Base-by-base conservation (phyloP, 2,797 vertebrate genomes). In the Jordanella pulchra region DNA sequence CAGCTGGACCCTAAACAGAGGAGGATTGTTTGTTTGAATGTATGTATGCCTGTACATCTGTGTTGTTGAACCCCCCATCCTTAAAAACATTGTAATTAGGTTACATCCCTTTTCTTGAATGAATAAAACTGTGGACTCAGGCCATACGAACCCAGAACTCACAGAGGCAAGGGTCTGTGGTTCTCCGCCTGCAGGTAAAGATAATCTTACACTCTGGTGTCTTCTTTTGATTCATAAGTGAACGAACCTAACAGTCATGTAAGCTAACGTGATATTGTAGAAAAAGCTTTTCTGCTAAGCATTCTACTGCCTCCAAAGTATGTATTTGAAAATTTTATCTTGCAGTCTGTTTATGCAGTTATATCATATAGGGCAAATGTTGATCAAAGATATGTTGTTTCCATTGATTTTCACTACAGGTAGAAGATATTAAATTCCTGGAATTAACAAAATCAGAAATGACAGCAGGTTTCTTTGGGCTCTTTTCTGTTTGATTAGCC, bases 401-500 rank as follows among this genome's bases (percentile, higher is more conserved):
- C 66, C 63, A 50, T 61, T 55, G 48, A 30, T 67, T 73, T 65
- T 45, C 27, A 48, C 79, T 71, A 12, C 27, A 71, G 80, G 87
- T 72, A 3, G 74, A 65, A 83, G 27, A 69, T 66, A 58, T 83
- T 13, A 76, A 76, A 83, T 84, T 71, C 3, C 14, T 58, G 39
- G 74, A 85, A 82, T 89, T 84, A 88, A 81, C 44, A 55, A 11
- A 84, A 89, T 84, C 65, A 28, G 61, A 83, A 66, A 65, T 79
- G 86, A 86, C 86, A 83, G 71, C 56, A 10, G 1, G 21, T 76
- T 87, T 86, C 84, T 80, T 65, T 21, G 13, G 77, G 85, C 69
- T 56, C 10, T 42, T 67, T 83, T 68, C 32, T 60, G 50, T 71
- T 65, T 73, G 47, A 12, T 56, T 47, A 45, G 28, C n/a, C 74